A percentile compares a stretch with the other conserved stretches of the same genome.
Conservation (phyloP, 2,888 invertebrate genomes). For the Drosophila percnosoma region DNA sequence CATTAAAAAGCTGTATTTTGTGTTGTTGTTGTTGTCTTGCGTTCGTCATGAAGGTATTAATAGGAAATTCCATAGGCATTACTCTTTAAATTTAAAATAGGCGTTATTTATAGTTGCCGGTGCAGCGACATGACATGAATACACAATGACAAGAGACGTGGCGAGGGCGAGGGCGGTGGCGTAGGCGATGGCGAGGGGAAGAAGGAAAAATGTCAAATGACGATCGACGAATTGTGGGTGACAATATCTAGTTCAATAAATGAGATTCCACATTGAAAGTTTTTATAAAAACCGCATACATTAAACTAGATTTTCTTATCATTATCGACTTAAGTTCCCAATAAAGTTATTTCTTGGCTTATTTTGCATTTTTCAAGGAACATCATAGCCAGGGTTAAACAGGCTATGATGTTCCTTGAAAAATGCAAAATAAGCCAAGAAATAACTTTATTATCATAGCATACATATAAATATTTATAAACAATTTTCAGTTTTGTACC, state of each 20-base stretch:
- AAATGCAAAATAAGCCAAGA: no score
- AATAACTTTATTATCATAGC: no score
- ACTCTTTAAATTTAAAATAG: conserved; percentile 63
- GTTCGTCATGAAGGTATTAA: conserved; percentile 74
- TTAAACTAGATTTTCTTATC: not conserved
- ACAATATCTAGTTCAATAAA: conserved; percentile 14
- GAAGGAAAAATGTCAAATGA: conserved; percentile 23
- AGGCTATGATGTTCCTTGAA: no score
- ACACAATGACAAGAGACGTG: conserved; percentile 37
- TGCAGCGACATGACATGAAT: conserved; percentile 58
- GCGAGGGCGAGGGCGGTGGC: not conserved
- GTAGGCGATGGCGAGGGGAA: not conserved
- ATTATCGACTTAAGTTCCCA: not conserved
- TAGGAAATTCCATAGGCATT: conserved; percentile 76
- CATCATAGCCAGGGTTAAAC: not conserved
- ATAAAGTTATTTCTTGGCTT: not conserved
- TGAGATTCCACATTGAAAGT: not conserved
- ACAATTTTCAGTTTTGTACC: not conserved
- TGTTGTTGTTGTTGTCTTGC: conserved; percentile 32
- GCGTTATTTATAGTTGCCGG: conserved; percentile 67
- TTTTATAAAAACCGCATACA: not conserved
- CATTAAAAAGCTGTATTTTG: conserved; percentile 50
- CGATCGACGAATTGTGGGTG: conserved; percentile 41
- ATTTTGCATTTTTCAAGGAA: not conserved
- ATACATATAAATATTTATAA: not conserved